phyloP scores from a whole-genome alignment of 2,113 vertebrate species.

The Propithecus coquereli region DNA sequence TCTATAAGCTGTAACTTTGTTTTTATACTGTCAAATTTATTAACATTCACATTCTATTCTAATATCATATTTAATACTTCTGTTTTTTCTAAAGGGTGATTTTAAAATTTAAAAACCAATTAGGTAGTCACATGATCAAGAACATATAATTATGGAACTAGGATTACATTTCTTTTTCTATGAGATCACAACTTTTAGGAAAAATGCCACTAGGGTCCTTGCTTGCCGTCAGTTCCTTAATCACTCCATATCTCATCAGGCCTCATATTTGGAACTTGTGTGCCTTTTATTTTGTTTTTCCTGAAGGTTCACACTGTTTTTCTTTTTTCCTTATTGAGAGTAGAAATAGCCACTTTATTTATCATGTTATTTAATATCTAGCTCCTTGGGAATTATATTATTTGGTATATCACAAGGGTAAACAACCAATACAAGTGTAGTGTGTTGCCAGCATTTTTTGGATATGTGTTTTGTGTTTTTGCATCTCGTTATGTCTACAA shows the following conservation, averaged over 20 bases:
- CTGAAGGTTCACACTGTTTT: neutral
- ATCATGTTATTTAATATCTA: neutral
- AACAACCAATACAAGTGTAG: neutral
- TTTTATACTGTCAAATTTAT: neutral
- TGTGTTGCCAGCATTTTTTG: neutral
- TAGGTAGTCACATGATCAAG: neutral
- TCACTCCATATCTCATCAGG: neutral
- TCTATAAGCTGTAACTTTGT: neutral
- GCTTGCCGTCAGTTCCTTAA: neutral
- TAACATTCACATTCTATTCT: neutral
- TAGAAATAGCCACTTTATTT: neutral
- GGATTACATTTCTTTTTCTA: neutral
- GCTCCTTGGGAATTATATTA: neutral
- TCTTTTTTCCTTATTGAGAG: neutral
- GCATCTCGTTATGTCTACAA: neutral
- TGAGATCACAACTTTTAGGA: neutral
- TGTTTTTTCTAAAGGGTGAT: neutral
- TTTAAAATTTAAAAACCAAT: neutral
- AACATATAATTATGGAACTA: neutral
- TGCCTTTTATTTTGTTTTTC: neutral
- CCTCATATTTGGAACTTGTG: neutral
- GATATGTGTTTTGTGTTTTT: neutral
- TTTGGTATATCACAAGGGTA: neutral
- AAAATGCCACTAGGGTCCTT: neutral
- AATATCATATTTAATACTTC: neutral